phyloP scores from a whole-genome alignment of 2,797 vertebrate species.

The Pangasius macronema region DNA sequence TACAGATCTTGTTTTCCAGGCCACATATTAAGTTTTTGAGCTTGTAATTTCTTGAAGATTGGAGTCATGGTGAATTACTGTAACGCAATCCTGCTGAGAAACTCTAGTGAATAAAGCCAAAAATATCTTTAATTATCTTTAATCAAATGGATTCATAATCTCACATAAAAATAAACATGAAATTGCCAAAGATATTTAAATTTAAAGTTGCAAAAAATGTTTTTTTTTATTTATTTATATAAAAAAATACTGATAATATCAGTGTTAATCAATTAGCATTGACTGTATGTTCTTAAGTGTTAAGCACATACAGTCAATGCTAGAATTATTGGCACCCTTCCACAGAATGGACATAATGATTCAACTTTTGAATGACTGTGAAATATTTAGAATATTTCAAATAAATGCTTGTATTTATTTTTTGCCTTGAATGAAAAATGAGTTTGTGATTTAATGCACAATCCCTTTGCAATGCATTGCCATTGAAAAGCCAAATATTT shows the following conservation, averaged over 20 bases:
- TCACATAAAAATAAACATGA: neutral
- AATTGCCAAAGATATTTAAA: neutral
- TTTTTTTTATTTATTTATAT: too few species aligned
- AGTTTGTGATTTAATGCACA: too few species aligned
- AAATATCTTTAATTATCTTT: neutral
- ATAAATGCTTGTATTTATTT: too few species aligned
- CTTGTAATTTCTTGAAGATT: slow-evolving; percentile 25
- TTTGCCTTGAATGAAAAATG: too few species aligned
- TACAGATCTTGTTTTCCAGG: slow-evolving; percentile 42
- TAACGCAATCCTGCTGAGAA: neutral
- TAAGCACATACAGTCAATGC: neutral
- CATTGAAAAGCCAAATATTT: too few species aligned
- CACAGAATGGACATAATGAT: too few species aligned
- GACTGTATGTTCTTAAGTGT: too few species aligned
- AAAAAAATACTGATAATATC: too few species aligned
- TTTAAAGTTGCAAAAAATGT: neutral
- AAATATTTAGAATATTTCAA: too few species aligned
- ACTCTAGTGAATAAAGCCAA: neutral
- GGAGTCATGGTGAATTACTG: neutral
- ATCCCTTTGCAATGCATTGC: too few species aligned
- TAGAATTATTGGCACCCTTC: too few species aligned
- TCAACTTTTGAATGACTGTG: too few species aligned
- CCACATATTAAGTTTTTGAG: slow-evolving; percentile 21
- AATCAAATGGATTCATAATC: neutral
- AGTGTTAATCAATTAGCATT: neutral